These are phyloP conservation scores for Chaetophractus vellerosus DNA, from an alignment of 2,797 vertebrate species.

Conservation along the genomic window DNA sequence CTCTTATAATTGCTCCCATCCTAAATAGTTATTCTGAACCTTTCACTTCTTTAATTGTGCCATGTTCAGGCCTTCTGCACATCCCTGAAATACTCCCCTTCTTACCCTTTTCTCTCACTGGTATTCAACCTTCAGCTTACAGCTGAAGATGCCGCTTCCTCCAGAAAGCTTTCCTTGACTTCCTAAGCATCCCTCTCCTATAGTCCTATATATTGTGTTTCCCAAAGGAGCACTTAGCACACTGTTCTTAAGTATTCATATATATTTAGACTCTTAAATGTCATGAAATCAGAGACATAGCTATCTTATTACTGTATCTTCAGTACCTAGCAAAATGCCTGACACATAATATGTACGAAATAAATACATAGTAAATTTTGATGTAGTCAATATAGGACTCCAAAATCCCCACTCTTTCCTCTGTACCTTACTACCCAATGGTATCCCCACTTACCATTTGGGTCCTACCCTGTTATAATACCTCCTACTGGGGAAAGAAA, in stretches of 20 bases:
- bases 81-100: fast-evolving
- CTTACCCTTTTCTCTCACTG: background rate
- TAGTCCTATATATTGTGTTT: fast-evolving
- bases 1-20: fast-evolving
- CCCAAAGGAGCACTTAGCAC: background rate
- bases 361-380: fast-evolving
- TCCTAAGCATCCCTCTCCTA: fast-evolving
- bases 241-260: background rate
- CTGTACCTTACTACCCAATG: fast-evolving
- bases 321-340: background rate
- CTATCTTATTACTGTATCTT: too few species aligned
- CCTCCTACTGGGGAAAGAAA: background rate
- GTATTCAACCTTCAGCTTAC: background rate
- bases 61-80: background rate
- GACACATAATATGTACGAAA: background rate
- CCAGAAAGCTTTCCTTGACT: background rate
- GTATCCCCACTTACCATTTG: fast-evolving
- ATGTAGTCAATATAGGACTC: background rate
- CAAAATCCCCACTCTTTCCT: background rate
- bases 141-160: background rate
- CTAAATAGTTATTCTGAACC: fast-evolving
- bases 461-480: fast-evolving
- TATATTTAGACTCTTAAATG: fast-evolving
- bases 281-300: fast-evolving
- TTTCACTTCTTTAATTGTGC: background rate